Evolutionary conservation across 2,113 vertebrate genomes (phyloP).

Genomic region (Anhinga rufa): DNA sequence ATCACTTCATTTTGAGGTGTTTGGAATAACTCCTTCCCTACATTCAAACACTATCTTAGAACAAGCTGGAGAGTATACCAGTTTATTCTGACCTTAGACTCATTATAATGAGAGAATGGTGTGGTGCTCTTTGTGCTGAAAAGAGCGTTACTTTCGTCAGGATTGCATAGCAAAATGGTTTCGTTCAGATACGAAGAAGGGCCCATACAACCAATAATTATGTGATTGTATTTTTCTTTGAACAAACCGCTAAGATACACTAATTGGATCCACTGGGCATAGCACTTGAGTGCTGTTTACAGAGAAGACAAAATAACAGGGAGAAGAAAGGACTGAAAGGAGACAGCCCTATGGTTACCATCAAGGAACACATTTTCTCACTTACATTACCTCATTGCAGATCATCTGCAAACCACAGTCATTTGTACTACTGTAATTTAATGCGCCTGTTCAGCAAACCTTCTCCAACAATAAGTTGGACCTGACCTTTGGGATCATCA

Average conservation of each 20-base stretch:
- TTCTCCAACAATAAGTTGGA: neutral
- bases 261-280: neutral
- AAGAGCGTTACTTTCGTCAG: neutral
- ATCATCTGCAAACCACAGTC: neutral
- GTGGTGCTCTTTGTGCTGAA: neutral
- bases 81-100: neutral
- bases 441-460: neutral
- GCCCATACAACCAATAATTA: neutral
- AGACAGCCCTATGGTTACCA: neutral
- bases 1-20: neutral
- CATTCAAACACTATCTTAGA: neutral
- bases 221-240: neutral
- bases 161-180: neutral
- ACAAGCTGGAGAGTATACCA: neutral
- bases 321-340: neutral
- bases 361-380: neutral
- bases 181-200: neutral
- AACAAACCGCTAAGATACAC: neutral
- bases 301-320: neutral
- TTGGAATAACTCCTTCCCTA: neutral
- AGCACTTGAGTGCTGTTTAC: neutral
- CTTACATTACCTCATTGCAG: neutral
- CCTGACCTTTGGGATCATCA: neutral
- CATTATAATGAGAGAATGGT: neutral
- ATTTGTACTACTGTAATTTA: neutral